These are phyloP conservation scores for Piscicola geometra DNA, from an alignment of 2,888 invertebrate genomes.

Conservation along the genomic window DNA sequence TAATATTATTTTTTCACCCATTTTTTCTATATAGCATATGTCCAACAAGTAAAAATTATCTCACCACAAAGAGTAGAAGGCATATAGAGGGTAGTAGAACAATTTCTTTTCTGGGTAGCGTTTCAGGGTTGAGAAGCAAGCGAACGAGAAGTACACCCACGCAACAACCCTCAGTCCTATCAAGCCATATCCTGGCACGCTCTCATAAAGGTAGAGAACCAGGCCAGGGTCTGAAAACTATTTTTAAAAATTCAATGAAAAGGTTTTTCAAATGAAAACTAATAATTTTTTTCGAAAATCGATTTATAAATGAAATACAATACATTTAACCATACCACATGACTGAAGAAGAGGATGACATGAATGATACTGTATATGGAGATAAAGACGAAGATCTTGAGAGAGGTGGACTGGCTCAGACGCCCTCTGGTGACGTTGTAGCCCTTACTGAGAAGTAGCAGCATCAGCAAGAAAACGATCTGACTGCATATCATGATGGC, in stretches of 20 bases:
- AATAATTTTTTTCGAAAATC: no score
- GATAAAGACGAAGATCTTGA: constrained; percentile 76
- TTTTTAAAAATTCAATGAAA: no score
- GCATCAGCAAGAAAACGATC: constrained; percentile 70
- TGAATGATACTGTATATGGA: constrained; percentile 71
- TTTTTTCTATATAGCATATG: background rate
- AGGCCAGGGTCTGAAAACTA: constrained; percentile 84
- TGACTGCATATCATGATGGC: constrained; percentile 70
- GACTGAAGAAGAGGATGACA: constrained; percentile 72
- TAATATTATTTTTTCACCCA: background rate
- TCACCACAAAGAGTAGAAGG: constrained; percentile 76
- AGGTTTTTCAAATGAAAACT: no score
- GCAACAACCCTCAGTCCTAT: constrained; percentile 69
- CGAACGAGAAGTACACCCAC: constrained; percentile 75
- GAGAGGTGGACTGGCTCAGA: constrained; percentile 67
- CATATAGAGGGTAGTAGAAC: constrained; percentile 78
- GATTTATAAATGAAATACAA: no score
- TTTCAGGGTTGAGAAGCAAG: constrained; percentile 70
- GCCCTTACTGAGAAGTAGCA: constrained; percentile 80
- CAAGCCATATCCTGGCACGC: constrained; percentile 79
- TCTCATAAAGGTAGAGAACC: constrained; percentile 83
- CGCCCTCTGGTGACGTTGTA: constrained; percentile 82
- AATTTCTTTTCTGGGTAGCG: constrained; percentile 76
- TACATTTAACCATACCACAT: no score
- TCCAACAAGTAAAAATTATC: constrained; percentile 38